Percentiles rank a stretch among this genome's conserved stretches.
Evolutionary conservation across 2,113 vertebrate species (phyloP).

Genomic region (Cochlearius cochlearius): DNA sequence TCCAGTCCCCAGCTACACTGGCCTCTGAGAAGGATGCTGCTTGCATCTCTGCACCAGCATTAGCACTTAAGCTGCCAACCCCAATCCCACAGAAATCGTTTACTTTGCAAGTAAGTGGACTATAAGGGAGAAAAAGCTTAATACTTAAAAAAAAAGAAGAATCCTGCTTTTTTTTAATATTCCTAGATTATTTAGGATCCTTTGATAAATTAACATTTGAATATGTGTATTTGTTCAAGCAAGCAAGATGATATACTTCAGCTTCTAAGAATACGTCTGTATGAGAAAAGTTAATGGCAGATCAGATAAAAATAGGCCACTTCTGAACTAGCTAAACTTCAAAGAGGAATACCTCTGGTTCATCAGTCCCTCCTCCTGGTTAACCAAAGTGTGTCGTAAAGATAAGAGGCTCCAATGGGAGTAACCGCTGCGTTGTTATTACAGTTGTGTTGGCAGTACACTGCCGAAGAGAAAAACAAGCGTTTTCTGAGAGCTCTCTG

Average conservation of each 20-base stretch:
- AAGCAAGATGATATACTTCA: not conserved
- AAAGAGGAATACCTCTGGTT: not conserved
- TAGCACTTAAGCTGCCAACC: conserved; percentile 85
- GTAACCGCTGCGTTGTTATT: not conserved
- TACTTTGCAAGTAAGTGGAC: conserved; percentile 74
- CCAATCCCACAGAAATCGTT: conserved; percentile 87
- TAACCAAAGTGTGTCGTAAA: not conserved
- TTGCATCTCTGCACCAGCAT: conserved; percentile 75
- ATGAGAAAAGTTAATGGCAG: not conserved
- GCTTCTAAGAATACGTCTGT: not conserved
- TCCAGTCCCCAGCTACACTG: conserved; percentile 78
- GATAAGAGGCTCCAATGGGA: not conserved
- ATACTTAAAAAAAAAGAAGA: not conserved
- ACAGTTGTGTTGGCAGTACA: not conserved
- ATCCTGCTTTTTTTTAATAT: not conserved
- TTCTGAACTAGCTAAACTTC: not conserved
- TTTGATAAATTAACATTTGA: not conserved
- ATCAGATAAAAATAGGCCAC: not conserved
- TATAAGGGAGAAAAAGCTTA: not conserved
- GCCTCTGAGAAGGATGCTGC: conserved; percentile 82
- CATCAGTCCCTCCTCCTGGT: not conserved
- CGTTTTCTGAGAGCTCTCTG: not conserved
- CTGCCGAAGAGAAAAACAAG: not conserved
- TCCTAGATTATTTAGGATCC: not conserved
- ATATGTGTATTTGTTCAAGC: not conserved